Conservation (phyloP, 2,113 vertebrate species). For the Gulo gulo region DNA sequence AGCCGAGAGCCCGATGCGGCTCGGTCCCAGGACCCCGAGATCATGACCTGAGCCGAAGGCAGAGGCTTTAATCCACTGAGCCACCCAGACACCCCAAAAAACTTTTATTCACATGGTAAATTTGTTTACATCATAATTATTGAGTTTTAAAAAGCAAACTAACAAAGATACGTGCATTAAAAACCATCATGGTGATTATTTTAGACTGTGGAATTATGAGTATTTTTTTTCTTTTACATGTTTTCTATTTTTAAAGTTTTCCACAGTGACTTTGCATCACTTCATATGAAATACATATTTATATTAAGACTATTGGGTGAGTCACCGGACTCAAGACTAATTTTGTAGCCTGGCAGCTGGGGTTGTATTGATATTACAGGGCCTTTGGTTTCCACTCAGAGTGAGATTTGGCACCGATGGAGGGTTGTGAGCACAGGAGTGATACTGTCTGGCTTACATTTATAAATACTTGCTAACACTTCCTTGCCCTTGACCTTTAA, state of each 20-base stretch:
- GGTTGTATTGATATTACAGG: not conserved
- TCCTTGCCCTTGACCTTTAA: not conserved
- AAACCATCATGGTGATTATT: not conserved
- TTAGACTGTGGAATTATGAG: not conserved
- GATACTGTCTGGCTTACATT: not conserved
- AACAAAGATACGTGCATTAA: not conserved
- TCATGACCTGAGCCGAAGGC: too few species aligned
- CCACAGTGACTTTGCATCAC: not conserved
- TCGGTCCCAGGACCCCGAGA: too few species aligned
- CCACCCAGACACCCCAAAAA: not conserved
- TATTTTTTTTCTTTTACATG: not conserved
- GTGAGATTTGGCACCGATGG: not conserved
- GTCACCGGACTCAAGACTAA: not conserved
- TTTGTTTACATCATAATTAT: not conserved
- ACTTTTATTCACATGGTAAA: not conserved
- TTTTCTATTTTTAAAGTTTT: not conserved
- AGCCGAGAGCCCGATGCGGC: too few species aligned
- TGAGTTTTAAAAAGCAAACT: not conserved
- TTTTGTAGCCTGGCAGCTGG: not conserved
- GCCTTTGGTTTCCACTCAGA: not conserved
- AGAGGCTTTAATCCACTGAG: too few species aligned
- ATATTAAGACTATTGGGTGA: not conserved
- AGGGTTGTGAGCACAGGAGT: not conserved
- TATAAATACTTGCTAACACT: not conserved
- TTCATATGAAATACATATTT: not conserved